phyloP scores from a whole-genome alignment of 1,140 invertebrate genomes.

The Drosophila nigrodunni region DNA sequence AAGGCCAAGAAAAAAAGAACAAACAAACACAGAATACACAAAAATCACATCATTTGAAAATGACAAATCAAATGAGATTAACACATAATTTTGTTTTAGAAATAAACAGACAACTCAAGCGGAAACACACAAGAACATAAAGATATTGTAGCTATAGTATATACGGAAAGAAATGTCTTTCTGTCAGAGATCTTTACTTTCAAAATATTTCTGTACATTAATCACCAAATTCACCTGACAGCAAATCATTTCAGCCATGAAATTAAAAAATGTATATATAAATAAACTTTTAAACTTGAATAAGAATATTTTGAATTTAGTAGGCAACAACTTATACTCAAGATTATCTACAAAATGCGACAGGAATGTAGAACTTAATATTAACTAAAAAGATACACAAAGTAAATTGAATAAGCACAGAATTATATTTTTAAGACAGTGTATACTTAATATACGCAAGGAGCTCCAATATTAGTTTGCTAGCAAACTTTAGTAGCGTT shows the following conservation, averaged over 20 bases:
- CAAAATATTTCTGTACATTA: slow-evolving; percentile 47
- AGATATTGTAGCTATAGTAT: background rate
- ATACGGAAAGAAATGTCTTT: slow-evolving; percentile 24
- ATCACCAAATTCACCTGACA: slow-evolving; percentile 69
- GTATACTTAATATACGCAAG: too few species aligned
- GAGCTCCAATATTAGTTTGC: too few species aligned
- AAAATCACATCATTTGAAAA: slow-evolving; percentile 78
- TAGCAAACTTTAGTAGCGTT: too few species aligned
- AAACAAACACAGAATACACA: background rate
- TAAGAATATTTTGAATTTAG: slow-evolving; percentile 12
- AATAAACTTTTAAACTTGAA: slow-evolving; percentile 57
- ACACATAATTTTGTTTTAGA: slow-evolving; percentile 70
- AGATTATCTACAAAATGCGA: background rate
- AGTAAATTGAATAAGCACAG: too few species aligned
- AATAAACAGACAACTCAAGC: slow-evolving; percentile 58
- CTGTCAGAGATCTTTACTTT: slow-evolving; percentile 20
- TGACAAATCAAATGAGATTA: slow-evolving; percentile 81
- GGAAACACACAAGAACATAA: slow-evolving; percentile 1
- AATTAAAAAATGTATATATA: slow-evolving; percentile 67
- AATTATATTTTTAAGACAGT: too few species aligned
- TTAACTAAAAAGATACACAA: background rate
- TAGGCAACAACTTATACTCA: background rate
- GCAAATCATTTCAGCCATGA: slow-evolving; percentile 63
- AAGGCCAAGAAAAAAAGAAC: slow-evolving; percentile 49
- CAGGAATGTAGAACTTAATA: background rate